Evolutionary conservation across 2,113 vertebrate genomes (phyloP), one percentile per base, ranked within the genome.

Genomic region (Crypturellus undulatus): DNA sequence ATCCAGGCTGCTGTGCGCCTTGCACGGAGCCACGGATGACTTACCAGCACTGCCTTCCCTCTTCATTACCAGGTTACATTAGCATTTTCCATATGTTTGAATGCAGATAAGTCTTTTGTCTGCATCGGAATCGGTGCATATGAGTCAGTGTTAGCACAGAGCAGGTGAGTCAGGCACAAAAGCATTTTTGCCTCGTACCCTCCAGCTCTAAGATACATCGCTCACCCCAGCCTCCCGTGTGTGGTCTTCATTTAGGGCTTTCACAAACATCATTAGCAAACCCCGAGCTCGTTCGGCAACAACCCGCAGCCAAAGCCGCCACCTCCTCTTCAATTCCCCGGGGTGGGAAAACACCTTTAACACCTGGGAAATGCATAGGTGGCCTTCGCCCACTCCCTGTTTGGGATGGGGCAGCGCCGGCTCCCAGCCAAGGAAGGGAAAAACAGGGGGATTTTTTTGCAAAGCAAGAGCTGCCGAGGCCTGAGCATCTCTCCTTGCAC

Each of bases 101-200:
- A 71, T 2, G 70, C 84, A 94, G 86, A 94, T 84, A 92, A 92
- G 92, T 84, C 94, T 89, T 96, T 92, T 94, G 94, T 95, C 93
- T 93, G 95, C 54, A 64, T 54, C 7, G 1, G 89, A 85, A 92
- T 93, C 93, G 70, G 83, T 89, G 82, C 62, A 87, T 93, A 87
- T 90, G 93, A 95, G 91, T 94, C 94, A 96, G 79, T 65, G 67
- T 84, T 85, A 92, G 90, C 73, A 90, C 56, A 52, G 89, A 92
- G 78, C 0, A 4, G 65, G 92, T 96, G 96, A 97, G 93, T 97
- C 96, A 96, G 96, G 78, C 79, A 3, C 93, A 87, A 58, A 96
- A 91, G 86, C 67, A 54, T 93, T 96, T 83, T 58, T 95, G 88
- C 81, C 81, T 94, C 2, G 0, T 89, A 77, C 80, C 96, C 90